These are phyloP conservation scores for Caenorhabditis becei DNA, from an alignment of 2,888 invertebrate species.

Conservation along the genomic window DNA sequence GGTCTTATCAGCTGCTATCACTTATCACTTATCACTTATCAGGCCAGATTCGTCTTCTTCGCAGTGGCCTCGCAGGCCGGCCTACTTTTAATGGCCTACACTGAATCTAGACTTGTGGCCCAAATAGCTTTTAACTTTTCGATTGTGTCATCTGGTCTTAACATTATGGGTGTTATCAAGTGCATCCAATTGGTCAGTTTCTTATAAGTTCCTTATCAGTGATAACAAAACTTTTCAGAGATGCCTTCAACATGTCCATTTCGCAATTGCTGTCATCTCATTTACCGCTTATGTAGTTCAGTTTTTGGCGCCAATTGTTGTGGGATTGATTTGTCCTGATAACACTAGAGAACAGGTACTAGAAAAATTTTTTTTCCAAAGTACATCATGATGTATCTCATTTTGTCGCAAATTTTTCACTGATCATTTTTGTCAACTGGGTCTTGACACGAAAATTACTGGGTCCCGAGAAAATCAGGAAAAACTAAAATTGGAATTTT, in stretches of 20 bases:
- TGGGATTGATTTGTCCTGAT: slow-evolving; percentile 61
- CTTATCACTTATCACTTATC: background rate
- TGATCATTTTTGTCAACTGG: slow-evolving; percentile 4
- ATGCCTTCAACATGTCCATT: slow-evolving; percentile 63
- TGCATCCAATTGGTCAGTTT: slow-evolving; percentile 62
- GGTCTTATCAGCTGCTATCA: no score
- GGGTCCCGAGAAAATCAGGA: background rate
- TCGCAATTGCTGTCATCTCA: slow-evolving; percentile 60
- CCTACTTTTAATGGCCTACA: slow-evolving; percentile 65
- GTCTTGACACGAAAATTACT: background rate
- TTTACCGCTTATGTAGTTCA: slow-evolving; percentile 52
- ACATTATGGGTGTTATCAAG: slow-evolving; percentile 68
- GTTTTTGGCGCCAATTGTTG: slow-evolving; percentile 57
- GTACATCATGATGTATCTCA: background rate
- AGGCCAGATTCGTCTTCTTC: slow-evolving; percentile 68
- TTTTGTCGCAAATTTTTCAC: background rate
- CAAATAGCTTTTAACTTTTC: slow-evolving; percentile 68
- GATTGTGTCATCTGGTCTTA: slow-evolving; percentile 66
- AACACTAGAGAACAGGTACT: slow-evolving; percentile 63
- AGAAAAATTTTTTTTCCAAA: no score
- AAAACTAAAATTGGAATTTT: background rate
- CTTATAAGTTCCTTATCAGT: no score
- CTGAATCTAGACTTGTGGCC: slow-evolving; percentile 50
- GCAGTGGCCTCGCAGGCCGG: slow-evolving; percentile 71
- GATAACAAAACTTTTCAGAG: slow-evolving; percentile 19